Percentiles rank a stretch among this genome's conserved stretches.
phyloP scores from a whole-genome alignment of 2,888 invertebrate species.

The Lymantria monacha region DNA sequence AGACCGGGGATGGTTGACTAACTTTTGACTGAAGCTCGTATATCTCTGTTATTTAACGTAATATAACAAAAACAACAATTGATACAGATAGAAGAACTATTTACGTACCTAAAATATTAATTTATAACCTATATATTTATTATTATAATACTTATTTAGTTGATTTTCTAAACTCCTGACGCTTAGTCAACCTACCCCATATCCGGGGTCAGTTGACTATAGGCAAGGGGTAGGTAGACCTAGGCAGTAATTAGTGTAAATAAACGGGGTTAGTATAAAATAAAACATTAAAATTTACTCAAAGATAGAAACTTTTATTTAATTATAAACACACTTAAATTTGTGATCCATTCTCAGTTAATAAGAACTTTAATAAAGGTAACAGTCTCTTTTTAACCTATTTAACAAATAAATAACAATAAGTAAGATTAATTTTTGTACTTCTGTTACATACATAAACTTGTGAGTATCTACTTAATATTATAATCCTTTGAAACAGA shows the following conservation, averaged over 20 bases:
- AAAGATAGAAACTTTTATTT: constrained; percentile 7
- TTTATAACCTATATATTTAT: constrained; percentile 6
- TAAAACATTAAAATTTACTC: constrained; percentile 6
- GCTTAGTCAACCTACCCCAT: constrained; percentile 10
- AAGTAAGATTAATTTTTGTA: constrained; percentile 7
- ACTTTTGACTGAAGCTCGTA: constrained; percentile 2
- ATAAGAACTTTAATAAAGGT: constrained; percentile 4
- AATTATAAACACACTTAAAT: constrained; percentile 4
- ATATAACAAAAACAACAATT: neutral
- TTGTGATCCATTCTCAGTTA: constrained; percentile 1
- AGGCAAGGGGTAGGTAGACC: neutral
- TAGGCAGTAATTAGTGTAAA: constrained; percentile 5
- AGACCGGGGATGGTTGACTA: constrained; percentile 6
- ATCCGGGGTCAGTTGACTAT: constrained; percentile 5
- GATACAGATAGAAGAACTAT: constrained; percentile 4
- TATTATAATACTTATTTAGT: constrained; percentile 4
- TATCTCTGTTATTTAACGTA: constrained; percentile 1
- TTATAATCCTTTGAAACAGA: constrained; percentile 1
- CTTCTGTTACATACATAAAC: constrained; percentile 1
- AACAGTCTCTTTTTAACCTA: constrained; percentile 3
- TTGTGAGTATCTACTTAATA: no score
- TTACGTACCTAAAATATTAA: neutral
- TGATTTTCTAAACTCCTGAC: constrained; percentile 3
- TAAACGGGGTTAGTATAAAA: constrained; percentile 6
- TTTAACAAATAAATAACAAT: constrained; percentile 1